A percentile compares a stretch with the other conserved stretches of the same genome.
phyloP scores from a whole-genome alignment of 2,888 invertebrate genomes.

The Acanthoscelides obtectus region DNA sequence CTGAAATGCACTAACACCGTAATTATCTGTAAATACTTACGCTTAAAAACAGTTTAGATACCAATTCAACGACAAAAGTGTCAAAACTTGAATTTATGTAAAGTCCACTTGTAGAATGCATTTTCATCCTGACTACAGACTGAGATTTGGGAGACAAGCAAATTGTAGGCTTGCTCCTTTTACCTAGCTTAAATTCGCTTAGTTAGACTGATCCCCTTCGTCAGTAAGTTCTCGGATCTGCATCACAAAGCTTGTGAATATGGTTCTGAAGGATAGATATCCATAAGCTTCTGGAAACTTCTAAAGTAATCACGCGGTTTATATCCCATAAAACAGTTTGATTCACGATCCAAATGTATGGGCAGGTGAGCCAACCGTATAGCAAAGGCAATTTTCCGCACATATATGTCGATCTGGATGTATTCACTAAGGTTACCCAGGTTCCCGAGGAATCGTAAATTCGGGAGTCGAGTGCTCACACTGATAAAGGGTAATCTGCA shows the following conservation, averaged over 20 bases:
- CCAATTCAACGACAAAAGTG: no score
- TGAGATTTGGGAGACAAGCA: no score
- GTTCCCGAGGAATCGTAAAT: neutral
- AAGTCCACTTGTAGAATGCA: no score
- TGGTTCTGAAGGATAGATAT: neutral
- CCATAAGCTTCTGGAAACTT: neutral
- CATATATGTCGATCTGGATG: neutral
- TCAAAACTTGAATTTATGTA: no score
- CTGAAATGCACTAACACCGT: no score
- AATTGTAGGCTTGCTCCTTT: no score
- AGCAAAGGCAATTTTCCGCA: neutral
- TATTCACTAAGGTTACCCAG: neutral
- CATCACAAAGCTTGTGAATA: neutral
- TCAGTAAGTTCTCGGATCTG: no score
- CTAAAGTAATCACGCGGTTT: neutral
- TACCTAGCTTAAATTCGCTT: no score
- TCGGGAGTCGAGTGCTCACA: neutral
- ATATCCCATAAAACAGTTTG: neutral
- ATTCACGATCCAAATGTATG: neutral
- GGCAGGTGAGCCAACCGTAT: neutral
- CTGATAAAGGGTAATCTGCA: neutral
- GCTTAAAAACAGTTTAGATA: no score
- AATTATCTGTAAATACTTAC: no score
- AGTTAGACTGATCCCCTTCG: no score
- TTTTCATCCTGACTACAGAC: no score